Evolutionary conservation across 1,140 invertebrate genomes (phyloP).

Genomic region (Trichoplusia ni): DNA sequence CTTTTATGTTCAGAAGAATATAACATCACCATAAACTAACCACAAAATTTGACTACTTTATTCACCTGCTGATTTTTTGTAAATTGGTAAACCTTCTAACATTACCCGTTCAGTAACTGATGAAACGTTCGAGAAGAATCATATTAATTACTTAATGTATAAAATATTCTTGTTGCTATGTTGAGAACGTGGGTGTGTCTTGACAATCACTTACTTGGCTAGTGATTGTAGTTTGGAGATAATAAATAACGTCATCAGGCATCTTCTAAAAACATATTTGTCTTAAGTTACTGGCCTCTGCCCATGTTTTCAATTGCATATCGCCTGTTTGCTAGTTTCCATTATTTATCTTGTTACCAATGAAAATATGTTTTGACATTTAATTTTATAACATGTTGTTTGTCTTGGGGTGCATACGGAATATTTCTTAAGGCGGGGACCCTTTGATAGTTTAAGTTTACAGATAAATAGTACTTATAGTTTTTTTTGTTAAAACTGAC

Average conservation of each 20-base stretch:
- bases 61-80: too few species aligned
- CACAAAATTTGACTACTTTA: too few species aligned
- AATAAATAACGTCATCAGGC: slow-evolving; percentile 54
- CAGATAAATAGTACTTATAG: too few species aligned
- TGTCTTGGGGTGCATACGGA: slow-evolving; percentile 30
- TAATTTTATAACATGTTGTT: slow-evolving; percentile 52
- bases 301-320: slow-evolving; percentile 71
- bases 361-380: slow-evolving; percentile 68
- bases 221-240: slow-evolving; percentile 56
- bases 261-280: slow-evolving; percentile 74
- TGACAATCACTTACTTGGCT: slow-evolving; percentile 51
- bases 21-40: too few species aligned
- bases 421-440: slow-evolving; percentile 17
- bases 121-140: too few species aligned
- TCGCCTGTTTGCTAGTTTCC: slow-evolving; percentile 64
- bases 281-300: slow-evolving; percentile 59
- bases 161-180: slow-evolving; percentile 68
- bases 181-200: slow-evolving; percentile 72
- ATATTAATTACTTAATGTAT: too few species aligned
- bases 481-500: too few species aligned
- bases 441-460: slow-evolving; percentile 1
- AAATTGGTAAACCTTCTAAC: too few species aligned
- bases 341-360: slow-evolving; percentile 74
- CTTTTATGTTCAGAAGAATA: too few species aligned
- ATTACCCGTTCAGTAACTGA: too few species aligned